Conservation (phyloP, 2,113 vertebrate species). For the Paralichthys olivaceus region DNA sequence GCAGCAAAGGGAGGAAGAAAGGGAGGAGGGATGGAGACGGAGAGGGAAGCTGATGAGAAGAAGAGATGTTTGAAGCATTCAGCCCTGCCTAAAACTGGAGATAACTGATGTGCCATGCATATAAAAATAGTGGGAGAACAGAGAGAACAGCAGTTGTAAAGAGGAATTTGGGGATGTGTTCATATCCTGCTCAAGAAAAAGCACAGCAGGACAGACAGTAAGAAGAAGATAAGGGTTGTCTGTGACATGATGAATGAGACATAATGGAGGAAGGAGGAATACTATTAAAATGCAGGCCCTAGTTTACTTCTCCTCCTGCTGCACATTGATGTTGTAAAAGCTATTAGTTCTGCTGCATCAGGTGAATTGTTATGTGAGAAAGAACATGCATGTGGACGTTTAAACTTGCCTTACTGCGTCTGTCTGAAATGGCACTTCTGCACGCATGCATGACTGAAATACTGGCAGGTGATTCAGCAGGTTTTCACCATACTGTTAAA, state of each 20-base stretch:
- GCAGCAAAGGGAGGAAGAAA: constrained; percentile 9
- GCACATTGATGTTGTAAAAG: constrained; percentile 9
- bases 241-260: constrained; percentile 20
- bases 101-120: neutral
- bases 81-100: neutral
- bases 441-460: constrained; percentile 38
- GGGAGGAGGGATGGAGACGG: constrained; percentile 1
- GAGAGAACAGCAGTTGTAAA: neutral
- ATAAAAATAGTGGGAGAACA: neutral
- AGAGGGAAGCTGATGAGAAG: neutral
- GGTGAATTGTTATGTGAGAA: constrained; percentile 19
- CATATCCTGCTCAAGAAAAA: constrained; percentile 5
- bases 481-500: constrained; percentile 34
- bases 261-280: neutral
- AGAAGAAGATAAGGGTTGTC: neutral
- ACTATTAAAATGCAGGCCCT: neutral
- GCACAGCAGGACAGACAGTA: neutral
- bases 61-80: neutral
- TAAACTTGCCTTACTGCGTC: constrained; percentile 32
- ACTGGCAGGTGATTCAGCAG: constrained; percentile 36
- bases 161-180: constrained; percentile 4
- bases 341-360: constrained; percentile 17
- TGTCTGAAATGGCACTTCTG: constrained; percentile 42
- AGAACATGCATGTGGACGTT: neutral
- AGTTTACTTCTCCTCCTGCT: neutral